These are phyloP conservation scores for Ornithoptera alexandrae DNA, from an alignment of 2,888 invertebrate genomes.

Conservation along the genomic window DNA sequence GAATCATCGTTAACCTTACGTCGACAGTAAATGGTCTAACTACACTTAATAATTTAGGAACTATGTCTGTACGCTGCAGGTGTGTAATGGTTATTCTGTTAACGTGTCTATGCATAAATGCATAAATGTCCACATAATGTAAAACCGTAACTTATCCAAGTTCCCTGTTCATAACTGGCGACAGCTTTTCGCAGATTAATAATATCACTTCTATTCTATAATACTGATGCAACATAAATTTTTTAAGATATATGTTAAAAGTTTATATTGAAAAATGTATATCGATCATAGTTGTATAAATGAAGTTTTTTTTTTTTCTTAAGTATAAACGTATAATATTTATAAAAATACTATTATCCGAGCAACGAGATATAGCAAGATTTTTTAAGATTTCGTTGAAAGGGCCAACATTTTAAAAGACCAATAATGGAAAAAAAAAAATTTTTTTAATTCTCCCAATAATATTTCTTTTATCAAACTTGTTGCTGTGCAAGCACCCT, in stretches of 20 bases:
- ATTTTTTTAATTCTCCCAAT: no score
- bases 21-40: conserved; percentile 1
- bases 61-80: conserved; percentile 13
- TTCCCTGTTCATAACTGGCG: neutral
- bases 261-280: no score
- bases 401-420: no score
- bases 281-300: no score
- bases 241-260: neutral
- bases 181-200: neutral
- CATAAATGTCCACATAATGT: conserved; percentile 25
- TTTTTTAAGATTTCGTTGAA: no score
- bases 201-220: neutral
- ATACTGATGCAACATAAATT: neutral
- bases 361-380: no score
- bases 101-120: conserved; percentile 29
- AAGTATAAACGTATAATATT: no score
- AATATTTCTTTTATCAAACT: no score
- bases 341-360: no score
- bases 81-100: conserved; percentile 20
- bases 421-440: no score
- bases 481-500: no score
- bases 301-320: no score
- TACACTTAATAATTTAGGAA: conserved; percentile 14
- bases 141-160: conserved; percentile 6
- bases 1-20: neutral